Evolutionary conservation across 2,113 vertebrate genomes (phyloP).

Genomic region (Vulpes ferrilata): DNA sequence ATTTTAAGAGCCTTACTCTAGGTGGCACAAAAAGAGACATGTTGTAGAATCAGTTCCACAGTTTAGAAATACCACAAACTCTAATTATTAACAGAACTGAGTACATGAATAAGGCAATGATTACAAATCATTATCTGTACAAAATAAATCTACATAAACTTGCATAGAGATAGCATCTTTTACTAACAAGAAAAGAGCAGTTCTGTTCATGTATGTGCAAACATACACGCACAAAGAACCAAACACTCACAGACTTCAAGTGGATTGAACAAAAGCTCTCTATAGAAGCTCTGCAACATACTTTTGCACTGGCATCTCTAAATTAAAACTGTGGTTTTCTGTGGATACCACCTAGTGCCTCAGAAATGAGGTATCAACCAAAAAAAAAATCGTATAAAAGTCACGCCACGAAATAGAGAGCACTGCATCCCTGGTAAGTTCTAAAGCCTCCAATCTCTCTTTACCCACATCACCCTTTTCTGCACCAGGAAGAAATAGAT

Average conservation of each 20-base stretch:
- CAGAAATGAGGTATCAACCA: constrained; percentile 45
- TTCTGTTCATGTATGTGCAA: neutral
- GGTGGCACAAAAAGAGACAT: constrained; percentile 38
- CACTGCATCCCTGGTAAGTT: neutral
- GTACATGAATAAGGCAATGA: constrained; percentile 31
- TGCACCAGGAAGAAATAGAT: neutral
- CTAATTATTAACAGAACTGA: constrained; percentile 53
- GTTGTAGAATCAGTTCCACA: constrained; percentile 49
- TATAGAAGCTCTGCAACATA: neutral
- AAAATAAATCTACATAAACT: neutral
- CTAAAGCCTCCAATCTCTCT: neutral
- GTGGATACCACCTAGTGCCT: constrained; percentile 72
- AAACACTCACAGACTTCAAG: constrained; percentile 25
- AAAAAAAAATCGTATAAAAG: neutral
- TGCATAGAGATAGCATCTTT: constrained; percentile 33
- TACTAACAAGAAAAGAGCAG: constrained; percentile 1
- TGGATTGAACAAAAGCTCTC: neutral
- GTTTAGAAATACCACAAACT: constrained; percentile 32
- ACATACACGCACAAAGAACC: neutral
- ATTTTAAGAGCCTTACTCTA: constrained; percentile 61
- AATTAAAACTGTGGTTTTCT: constrained; percentile 68
- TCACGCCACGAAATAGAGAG: neutral
- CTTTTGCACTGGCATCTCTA: neutral
- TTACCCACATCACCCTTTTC: neutral
- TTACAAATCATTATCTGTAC: constrained; percentile 20